Percentiles rank a stretch among this genome's conserved stretches.
Evolutionary conservation across 1,140 invertebrate genomes (phyloP).

Genomic region (Ostrea denselamellosa): DNA sequence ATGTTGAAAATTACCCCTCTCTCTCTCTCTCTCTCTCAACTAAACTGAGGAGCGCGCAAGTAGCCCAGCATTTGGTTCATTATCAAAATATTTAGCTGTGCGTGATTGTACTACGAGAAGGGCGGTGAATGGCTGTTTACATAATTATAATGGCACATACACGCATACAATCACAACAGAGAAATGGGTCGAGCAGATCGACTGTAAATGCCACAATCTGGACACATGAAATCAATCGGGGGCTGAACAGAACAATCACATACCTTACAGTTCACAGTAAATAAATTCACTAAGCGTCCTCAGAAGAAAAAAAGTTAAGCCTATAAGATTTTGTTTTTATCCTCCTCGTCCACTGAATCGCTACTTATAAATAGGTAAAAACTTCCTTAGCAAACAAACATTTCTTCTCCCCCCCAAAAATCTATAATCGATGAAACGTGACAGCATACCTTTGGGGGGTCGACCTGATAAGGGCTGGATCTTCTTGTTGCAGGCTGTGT

Average conservation of each 20-base stretch:
- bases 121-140: background rate
- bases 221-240: too few species aligned
- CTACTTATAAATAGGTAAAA: background rate
- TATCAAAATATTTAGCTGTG: background rate
- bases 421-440: background rate
- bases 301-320: background rate
- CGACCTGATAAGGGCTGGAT: background rate
- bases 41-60: background rate
- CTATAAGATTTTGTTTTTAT: background rate
- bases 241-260: too few species aligned
- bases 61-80: background rate
- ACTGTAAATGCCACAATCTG: too few species aligned
- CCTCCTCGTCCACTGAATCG: background rate
- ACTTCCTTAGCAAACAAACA: background rate
- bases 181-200: background rate
- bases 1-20: too few species aligned
- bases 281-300: background rate
- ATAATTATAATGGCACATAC: background rate
- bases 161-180: background rate
- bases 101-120: background rate
- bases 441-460: background rate
- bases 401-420: background rate
- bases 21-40: background rate
- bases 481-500: background rate
- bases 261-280: background rate